Percentiles rank a stretch among this genome's conserved stretches.
Evolutionary conservation across 2,797 vertebrate species (phyloP).

Genomic region (Catostomus latipinnis): DNA sequence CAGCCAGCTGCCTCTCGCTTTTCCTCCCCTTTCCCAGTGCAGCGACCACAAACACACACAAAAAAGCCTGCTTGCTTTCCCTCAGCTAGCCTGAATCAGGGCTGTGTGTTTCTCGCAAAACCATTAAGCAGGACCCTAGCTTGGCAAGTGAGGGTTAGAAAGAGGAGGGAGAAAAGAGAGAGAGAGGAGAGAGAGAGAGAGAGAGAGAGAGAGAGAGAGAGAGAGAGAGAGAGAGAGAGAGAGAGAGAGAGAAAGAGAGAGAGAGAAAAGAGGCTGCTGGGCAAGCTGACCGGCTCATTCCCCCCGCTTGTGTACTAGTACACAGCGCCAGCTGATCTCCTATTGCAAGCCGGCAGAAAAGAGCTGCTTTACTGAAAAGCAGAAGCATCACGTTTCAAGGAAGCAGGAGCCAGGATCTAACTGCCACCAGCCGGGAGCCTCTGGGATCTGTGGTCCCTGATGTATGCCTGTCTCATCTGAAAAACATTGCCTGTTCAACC

Average conservation of each 20-base stretch:
- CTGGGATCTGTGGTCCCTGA: conserved; percentile 49
- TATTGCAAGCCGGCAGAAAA: conserved; percentile 87
- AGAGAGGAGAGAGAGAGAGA: too few relatives aligned
- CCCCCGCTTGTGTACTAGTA: conserved; percentile 81
- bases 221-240: conserved; percentile 19
- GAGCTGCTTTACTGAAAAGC: conserved; percentile 84
- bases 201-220: too few relatives aligned
- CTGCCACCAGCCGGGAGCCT: conserved; percentile 61
- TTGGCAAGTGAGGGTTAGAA: conserved; percentile 77
- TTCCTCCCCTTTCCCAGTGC: conserved; percentile 72
- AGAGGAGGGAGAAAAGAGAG: conserved; percentile 58
- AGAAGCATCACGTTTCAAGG: conserved; percentile 88
- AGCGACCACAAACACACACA: conserved; percentile 67
- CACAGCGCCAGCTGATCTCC: conserved; percentile 82
- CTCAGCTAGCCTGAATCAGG: conserved; percentile 62
- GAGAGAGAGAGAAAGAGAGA: conserved; percentile 66
- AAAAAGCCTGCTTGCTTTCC: conserved; percentile 64
- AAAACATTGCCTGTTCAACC: conserved; percentile 71
- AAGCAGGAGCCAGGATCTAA: conserved; percentile 78
- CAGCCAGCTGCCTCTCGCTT: conserved; percentile 66
- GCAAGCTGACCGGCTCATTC: conserved; percentile 83
- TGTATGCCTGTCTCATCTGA: conserved; percentile 70
- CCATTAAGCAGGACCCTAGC: conserved; percentile 82
- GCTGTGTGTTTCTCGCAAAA: conserved; percentile 81
- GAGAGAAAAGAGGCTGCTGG: conserved; percentile 76